Percentiles rank a stretch among this genome's conserved stretches.
Conservation (phyloP, 2,113 vertebrate genomes). For the Peromyscus leucopus region DNA sequence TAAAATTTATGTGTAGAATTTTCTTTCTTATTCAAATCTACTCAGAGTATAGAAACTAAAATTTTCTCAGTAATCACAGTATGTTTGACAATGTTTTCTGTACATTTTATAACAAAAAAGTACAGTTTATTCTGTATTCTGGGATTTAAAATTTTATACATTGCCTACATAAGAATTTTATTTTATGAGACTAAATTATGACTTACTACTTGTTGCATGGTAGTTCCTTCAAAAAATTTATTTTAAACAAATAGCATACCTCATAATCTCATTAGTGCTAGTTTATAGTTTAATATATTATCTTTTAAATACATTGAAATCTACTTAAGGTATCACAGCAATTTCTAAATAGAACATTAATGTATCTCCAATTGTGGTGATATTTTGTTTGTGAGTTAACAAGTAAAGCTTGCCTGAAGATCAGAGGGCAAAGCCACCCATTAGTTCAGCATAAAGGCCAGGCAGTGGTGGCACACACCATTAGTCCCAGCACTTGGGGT, state of each 20-base stretch:
- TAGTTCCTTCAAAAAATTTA: background rate
- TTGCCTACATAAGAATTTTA: background rate
- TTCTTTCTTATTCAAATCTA: background rate
- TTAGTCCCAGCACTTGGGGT: too few relatives aligned
- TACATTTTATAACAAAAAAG: background rate
- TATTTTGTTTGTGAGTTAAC: too few relatives aligned
- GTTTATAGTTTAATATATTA: background rate
- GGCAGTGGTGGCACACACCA: too few relatives aligned
- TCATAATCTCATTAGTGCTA: background rate
- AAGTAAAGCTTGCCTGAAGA: too few relatives aligned
- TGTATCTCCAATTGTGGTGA: too few relatives aligned
- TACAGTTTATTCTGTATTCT: background rate
- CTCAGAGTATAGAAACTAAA: background rate
- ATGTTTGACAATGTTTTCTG: background rate
- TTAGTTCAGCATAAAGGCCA: too few relatives aligned
- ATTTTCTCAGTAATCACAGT: background rate
- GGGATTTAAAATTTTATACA: background rate
- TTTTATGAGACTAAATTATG: background rate
- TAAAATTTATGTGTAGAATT: background rate
- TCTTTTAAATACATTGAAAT: background rate
- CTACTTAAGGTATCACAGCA: background rate
- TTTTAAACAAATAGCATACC: background rate
- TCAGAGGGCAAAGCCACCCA: too few relatives aligned
- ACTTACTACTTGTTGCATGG: background rate
- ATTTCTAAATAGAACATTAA: conserved; percentile 56